Evolutionary conservation across 2,888 invertebrate genomes (phyloP), one percentile per base, ranked within the genome.

Genomic region (Pollenia angustigena): DNA sequence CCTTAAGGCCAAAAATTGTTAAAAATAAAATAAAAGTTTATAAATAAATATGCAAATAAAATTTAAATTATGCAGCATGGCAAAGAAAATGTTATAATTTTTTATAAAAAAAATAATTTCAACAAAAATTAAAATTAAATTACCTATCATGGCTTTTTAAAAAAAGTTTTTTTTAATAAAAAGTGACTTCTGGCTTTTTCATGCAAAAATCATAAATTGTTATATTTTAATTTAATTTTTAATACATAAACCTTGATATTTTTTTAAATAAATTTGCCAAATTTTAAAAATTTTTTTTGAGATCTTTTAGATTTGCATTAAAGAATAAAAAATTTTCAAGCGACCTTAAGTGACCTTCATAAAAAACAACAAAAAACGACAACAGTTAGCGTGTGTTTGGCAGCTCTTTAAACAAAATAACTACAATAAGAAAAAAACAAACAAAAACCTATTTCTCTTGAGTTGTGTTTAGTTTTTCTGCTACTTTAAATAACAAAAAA

Each of bases 331-430:
- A 78, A 85, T 72, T 68, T 74, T 82, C 40, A 69, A 80, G 72
- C 87, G 87, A 87, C 87, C 87, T 87, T 87, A 50, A 82, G 75
- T 85, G 82, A 87, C 87, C 87, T 87, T 87, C 82, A 87, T 58
- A 69, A 81, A 16, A 60, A 81, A 69, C 68, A 68, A 56, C 74
- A 66, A 64, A 16, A 62, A 42, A 2, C 10, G 9, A 66, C n/a
- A n/a, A 56, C 32, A 64, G 64, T 64, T 66, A 54, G 12, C 46
- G 56, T 69, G 46, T 64, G 48, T 58, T 52, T 78, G 23, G 52
- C 40, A 66, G 79, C 69, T 69, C 50, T 69, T 50, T 6, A 6
- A 69, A 69, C 14, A 69, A 68, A 74, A 10, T 42, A 2, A 11
- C 14, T 48, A 50, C n/a, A 32, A 32, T 8, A 9, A 42, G 3